Conservation (phyloP, 1,140 invertebrate genomes). For the Eubasilissa regina region DNA sequence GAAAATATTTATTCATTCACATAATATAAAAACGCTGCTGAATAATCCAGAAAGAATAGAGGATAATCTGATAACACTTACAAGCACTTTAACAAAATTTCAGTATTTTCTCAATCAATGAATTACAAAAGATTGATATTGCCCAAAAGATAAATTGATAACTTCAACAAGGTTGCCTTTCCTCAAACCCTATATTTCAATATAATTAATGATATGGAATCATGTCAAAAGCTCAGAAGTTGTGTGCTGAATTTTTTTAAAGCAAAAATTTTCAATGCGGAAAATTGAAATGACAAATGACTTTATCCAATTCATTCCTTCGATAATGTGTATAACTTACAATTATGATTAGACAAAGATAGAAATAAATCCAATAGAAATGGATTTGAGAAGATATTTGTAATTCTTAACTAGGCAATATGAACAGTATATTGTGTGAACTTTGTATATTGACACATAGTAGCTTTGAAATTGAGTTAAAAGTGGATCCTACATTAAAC, state of each 20-base stretch:
- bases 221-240: background rate
- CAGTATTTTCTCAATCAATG: no score
- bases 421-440: no score
- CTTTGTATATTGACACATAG: no score
- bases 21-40: no score
- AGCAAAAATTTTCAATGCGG: background rate
- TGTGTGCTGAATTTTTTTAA: background rate
- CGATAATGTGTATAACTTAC: background rate
- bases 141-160: no score
- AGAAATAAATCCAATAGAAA: background rate
- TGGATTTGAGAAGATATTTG: background rate
- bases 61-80: no score
- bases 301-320: background rate
- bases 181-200: conserved; percentile 15
- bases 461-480: conserved; percentile 15
- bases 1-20: no score
- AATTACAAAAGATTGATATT: no score
- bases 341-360: background rate
- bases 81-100: no score
- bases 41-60: no score
- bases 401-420: no score
- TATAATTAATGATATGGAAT: conserved; percentile 4
- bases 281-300: background rate
- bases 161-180: background rate
- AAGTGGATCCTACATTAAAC: conserved; percentile 7